Evolutionary conservation across 2,888 invertebrate species (phyloP), one percentile per base, ranked within the genome.

Genomic region (Stenichneumon culpator): DNA sequence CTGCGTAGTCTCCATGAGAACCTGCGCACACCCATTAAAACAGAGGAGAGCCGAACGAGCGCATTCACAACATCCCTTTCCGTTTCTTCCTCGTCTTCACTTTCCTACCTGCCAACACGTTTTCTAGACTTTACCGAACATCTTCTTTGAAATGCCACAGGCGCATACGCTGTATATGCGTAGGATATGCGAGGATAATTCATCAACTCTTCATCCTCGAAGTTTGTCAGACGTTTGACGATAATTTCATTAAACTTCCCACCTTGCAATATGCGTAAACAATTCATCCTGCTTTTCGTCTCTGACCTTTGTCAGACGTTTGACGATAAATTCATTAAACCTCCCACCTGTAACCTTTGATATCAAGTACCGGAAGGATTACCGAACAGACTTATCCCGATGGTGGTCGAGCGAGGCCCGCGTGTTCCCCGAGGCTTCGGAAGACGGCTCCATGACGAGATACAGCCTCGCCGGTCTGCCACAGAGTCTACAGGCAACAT

Each of bases 371-470:
- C 52, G 57, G 65, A 74, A 81, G 75, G 54, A 65, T 81, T 70
- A 32, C 16, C 22, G 67, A 16, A 63, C 54, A 65, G 50, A 83
- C 67, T 73, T 57, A 7, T 6, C 70, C 19, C 44, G 73, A 73
- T 60, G 73, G 73, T 68, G 57, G 60, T 72, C 79, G 79, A 77
- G 77, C 73, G 80, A 73, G 79, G 77, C 73, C 77, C 68, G 22
- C 47, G 60, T 70, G 74, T 63, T 63, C 83, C 86, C 83, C 44
- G 7, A 69, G 86, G 77, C 82, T 78, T 73, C 60, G 54, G 73
- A 79, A 79, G 83, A 79, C 80, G 83, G 77, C 22, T 78, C 70
- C 86, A 78, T 83, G 86, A 86, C 82, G 80, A 67, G 82, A 86
- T 80, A 86, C 79, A 79, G 72, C 32, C 60, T 65, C 70, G 22